Percentiles rank a stretch among this genome's conserved stretches.
These are phyloP conservation scores for Coelopa pilipes DNA, from an alignment of 2,888 invertebrate species.

Conservation along the genomic window DNA sequence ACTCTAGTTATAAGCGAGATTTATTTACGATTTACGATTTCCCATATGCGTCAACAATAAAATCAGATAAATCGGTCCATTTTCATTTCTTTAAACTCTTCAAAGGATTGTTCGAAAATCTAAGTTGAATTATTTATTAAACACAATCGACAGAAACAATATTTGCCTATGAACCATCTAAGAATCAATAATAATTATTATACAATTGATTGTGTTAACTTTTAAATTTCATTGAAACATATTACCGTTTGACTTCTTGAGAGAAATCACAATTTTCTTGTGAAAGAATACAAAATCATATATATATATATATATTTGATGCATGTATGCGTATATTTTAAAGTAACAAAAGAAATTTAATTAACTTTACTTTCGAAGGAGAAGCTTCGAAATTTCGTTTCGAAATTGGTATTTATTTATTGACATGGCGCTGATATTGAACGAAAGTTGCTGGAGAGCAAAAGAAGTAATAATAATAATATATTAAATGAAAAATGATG, in stretches of 20 bases:
- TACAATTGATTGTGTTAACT: conserved; percentile 39
- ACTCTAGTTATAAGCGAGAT: conserved; percentile 16
- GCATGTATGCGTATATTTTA: neutral
- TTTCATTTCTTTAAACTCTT: too few species aligned
- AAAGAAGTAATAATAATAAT: neutral
- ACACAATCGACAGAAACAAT: neutral
- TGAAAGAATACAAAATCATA: neutral
- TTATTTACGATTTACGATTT: conserved; percentile 13
- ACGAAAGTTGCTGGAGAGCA: neutral
- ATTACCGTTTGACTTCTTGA: neutral
- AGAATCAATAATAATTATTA: too few species aligned
- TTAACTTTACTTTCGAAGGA: too few species aligned
- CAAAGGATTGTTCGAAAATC: too few species aligned
- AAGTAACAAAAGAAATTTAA: too few species aligned
- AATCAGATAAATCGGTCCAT: too few species aligned
- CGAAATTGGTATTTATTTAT: conserved; percentile 16
- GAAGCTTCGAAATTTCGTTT: neutral
- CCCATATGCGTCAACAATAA: neutral
- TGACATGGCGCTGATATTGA: neutral
- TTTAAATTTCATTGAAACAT: conserved; percentile 36
- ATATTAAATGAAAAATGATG: neutral
- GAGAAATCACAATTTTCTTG: neutral
- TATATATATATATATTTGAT: conserved; percentile 8
- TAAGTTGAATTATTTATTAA: neutral
- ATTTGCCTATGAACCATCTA: neutral